A percentile compares a stretch with the other conserved stretches of the same genome.
These are phyloP conservation scores for Mus caroli DNA, from an alignment of 2,797 vertebrate genomes.

Conservation along the genomic window DNA sequence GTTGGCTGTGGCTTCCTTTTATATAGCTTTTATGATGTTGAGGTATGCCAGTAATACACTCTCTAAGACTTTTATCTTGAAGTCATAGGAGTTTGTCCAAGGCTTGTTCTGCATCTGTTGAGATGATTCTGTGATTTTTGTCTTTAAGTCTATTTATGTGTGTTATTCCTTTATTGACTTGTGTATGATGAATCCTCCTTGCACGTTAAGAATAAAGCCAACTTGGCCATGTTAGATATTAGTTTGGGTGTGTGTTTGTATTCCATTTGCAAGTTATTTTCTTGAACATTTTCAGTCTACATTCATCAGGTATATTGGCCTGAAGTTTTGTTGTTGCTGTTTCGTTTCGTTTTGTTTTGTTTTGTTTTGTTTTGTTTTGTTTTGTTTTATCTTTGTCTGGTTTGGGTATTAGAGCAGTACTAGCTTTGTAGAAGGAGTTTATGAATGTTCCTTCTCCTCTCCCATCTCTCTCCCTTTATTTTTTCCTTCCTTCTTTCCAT, in stretches of 20 bases:
- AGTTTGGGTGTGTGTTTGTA: background rate
- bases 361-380: background rate
- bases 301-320: background rate
- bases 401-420: background rate
- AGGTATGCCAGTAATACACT: background rate
- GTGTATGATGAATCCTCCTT: background rate
- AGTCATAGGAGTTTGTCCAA: background rate
- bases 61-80: background rate
- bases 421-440: background rate
- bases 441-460: rapidly evolving
- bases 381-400: background rate
- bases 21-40: background rate
- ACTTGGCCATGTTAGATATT: background rate
- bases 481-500: background rate
- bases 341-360: too few relatives aligned
- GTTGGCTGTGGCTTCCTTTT: background rate
- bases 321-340: background rate
- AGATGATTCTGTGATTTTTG: background rate
- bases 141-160: background rate
- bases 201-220: background rate
- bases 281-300: background rate
- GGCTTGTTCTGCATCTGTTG: background rate
- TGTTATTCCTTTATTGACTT: background rate
- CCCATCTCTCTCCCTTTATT: background rate
- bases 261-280: background rate